Evolutionary conservation across 2,113 vertebrate species (phyloP).

Genomic region (Gambusia affinis): DNA sequence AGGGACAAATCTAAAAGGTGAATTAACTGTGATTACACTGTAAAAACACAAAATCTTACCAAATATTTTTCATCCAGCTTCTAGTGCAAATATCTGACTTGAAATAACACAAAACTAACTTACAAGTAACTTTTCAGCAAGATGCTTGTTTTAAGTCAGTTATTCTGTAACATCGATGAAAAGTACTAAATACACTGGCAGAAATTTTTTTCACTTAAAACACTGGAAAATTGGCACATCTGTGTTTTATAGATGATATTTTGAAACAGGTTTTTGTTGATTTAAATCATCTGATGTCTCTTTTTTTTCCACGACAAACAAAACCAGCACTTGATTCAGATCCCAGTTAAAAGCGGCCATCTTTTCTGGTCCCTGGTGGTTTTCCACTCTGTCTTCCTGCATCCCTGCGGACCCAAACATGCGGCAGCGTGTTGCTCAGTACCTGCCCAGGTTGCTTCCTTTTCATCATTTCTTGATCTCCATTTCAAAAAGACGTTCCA

Average conservation of each 20-base stretch:
- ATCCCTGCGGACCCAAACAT: slow-evolving; percentile 49
- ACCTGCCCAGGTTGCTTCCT: slow-evolving; percentile 17
- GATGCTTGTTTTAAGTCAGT: too few species aligned
- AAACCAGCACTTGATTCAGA: slow-evolving; percentile 16
- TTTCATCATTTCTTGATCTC: slow-evolving; percentile 17
- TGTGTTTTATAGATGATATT: not conserved
- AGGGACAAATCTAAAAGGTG: too few species aligned
- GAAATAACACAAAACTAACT: too few species aligned
- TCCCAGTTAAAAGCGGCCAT: slow-evolving; percentile 41
- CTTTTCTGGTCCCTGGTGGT: slow-evolving; percentile 23
- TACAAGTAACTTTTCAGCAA: too few species aligned
- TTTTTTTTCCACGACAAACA: slow-evolving; percentile 29
- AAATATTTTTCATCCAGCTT: too few species aligned
- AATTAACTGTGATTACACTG: too few species aligned
- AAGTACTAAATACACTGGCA: too few species aligned
- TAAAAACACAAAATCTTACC: too few species aligned
- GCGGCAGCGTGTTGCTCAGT: slow-evolving; percentile 67
- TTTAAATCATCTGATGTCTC: slow-evolving; percentile 9
- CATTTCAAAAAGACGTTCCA: not conserved
- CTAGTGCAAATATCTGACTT: too few species aligned
- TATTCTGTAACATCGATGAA: too few species aligned
- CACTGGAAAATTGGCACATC: too few species aligned
- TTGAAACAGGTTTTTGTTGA: not conserved
- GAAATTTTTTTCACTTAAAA: too few species aligned
- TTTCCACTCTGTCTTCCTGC: slow-evolving; percentile 40